Evolutionary conservation across 2,113 vertebrate species (phyloP).

Genomic region (Noctilio leporinus): DNA sequence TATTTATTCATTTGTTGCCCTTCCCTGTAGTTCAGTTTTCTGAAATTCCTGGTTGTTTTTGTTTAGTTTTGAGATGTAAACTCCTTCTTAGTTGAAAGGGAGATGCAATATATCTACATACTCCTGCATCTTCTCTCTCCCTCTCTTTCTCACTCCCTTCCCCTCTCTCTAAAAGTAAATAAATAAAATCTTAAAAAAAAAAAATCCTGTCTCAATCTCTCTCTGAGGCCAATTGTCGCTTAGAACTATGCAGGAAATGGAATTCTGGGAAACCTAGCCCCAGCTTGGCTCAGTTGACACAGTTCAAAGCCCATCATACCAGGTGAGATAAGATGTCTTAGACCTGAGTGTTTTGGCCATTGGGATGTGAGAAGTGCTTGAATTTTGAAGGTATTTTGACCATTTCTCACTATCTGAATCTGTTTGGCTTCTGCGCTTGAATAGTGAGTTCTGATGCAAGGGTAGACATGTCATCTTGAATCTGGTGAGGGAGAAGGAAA

Average conservation of each 20-base stretch:
- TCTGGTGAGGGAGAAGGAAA: neutral
- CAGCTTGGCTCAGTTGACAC: neutral
- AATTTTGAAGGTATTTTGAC: neutral
- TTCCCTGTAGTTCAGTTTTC: too few species aligned
- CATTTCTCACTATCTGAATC: neutral
- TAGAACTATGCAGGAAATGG: neutral
- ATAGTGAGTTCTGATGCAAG: neutral
- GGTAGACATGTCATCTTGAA: neutral
- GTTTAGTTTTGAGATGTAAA: too few species aligned
- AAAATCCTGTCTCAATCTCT: neutral
- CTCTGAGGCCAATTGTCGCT: neutral
- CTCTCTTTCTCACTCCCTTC: too few species aligned
- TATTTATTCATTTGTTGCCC: too few species aligned
- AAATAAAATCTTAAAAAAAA: too few species aligned
- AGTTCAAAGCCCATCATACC: neutral
- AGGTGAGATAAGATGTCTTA: neutral
- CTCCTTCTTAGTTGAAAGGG: too few species aligned
- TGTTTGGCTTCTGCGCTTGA: neutral
- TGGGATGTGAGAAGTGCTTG: neutral
- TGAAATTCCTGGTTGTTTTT: too few species aligned
- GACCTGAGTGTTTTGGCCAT: neutral
- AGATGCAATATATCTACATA: too few species aligned
- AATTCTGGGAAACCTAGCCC: neutral
- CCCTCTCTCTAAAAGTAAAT: too few species aligned
- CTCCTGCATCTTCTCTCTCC: too few species aligned